phyloP scores from a whole-genome alignment of 2,113 vertebrate species.

The Gymnogyps californianus region DNA sequence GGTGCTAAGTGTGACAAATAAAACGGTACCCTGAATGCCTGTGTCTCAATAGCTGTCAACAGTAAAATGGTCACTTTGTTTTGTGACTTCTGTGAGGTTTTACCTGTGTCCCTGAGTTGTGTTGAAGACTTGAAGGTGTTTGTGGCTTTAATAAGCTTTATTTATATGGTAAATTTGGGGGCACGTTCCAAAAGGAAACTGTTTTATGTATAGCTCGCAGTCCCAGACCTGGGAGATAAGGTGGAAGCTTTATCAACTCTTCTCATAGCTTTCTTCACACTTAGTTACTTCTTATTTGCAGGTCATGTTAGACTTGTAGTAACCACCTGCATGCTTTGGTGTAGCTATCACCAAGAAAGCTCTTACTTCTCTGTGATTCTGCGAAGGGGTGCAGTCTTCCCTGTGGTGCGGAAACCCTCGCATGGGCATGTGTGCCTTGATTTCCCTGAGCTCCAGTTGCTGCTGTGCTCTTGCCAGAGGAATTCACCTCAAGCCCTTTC shows the following conservation, averaged over 20 bases:
- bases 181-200: background rate
- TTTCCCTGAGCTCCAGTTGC: background rate
- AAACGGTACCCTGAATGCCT: background rate
- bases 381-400: background rate
- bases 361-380: background rate
- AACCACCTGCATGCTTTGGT: background rate
- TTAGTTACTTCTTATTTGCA: background rate
- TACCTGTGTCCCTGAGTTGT: too few species aligned
- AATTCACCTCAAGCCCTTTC: background rate
- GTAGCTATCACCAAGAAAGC: background rate
- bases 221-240: too few species aligned
- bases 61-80: background rate
- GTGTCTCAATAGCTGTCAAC: background rate
- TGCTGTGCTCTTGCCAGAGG: background rate
- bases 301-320: accelerated
- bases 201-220: accelerated
- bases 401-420: background rate
- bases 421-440: accelerated
- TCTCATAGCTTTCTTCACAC: background rate
- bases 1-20: background rate
- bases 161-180: background rate
- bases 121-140: too few species aligned
- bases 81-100: background rate
- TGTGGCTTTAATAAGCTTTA: background rate
- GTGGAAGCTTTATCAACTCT: background rate